A percentile compares a stretch with the other conserved stretches of the same genome.
phyloP scores from a whole-genome alignment of 2,797 vertebrate species.

The Argentina silus region DNA sequence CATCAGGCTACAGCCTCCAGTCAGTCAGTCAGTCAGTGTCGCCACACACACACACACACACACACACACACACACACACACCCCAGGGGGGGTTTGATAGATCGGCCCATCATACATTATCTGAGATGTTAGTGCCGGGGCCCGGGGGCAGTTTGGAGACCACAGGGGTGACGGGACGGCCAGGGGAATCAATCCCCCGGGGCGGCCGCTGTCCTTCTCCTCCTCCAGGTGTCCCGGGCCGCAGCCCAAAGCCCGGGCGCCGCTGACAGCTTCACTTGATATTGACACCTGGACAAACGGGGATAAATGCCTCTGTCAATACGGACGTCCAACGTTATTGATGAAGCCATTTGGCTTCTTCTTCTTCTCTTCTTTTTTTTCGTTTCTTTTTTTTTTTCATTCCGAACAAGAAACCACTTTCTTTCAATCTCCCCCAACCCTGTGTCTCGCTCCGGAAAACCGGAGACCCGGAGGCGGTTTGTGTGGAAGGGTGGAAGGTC shows the following conservation, averaged over 20 bases:
- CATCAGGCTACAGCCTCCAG: slow-evolving; percentile 34
- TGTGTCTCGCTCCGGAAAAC: slow-evolving; percentile 10
- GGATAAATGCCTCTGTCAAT: slow-evolving; percentile 80
- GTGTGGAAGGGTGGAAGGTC: not conserved
- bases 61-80: too few relatives aligned
- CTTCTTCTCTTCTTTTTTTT: too few relatives aligned
- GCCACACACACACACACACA: slow-evolving; percentile 10
- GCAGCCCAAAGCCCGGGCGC: not conserved
- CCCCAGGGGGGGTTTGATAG: too few relatives aligned
- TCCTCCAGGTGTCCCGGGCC: slow-evolving; percentile 40
- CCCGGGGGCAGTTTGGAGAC: slow-evolving; percentile 39
- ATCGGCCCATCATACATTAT: not conserved
- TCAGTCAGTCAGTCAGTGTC: slow-evolving; percentile 39
- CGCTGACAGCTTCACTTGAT: slow-evolving; percentile 71
- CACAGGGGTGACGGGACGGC: slow-evolving; percentile 37
- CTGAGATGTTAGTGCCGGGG: slow-evolving; percentile 17
- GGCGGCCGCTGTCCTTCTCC: slow-evolving; percentile 33
- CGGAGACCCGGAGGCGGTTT: not conserved
- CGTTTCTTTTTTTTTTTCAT: too few relatives aligned
- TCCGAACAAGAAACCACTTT: slow-evolving; percentile 54
- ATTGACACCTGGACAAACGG: slow-evolving; percentile 79
- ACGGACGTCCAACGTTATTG: slow-evolving; percentile 71
- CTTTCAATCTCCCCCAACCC: slow-evolving; percentile 44
- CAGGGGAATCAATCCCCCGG: slow-evolving; percentile 53
- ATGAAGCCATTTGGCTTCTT: slow-evolving; percentile 76